Evolutionary conservation across 2,113 vertebrate genomes (phyloP).

Genomic region (Clinocottus analis): DNA sequence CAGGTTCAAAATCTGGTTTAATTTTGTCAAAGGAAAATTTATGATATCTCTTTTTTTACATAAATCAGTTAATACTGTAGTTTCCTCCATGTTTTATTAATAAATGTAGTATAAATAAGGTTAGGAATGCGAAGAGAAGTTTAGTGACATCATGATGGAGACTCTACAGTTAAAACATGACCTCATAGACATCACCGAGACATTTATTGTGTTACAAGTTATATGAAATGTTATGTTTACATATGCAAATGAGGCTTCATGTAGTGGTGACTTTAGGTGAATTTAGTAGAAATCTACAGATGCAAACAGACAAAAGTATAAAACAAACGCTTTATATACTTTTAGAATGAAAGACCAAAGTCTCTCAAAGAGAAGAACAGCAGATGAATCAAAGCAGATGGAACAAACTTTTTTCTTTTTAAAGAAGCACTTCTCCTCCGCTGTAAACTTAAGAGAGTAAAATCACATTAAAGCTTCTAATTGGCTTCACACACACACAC

Average conservation of each 20-base stretch:
- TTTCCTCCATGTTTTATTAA: too few relatives aligned
- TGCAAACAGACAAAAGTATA: neutral
- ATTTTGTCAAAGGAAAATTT: too few relatives aligned
- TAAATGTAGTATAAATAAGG: too few relatives aligned
- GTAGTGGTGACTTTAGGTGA: too few relatives aligned
- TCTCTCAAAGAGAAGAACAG: neutral
- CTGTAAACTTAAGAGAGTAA: constrained; percentile 10
- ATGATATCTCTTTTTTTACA: too few relatives aligned
- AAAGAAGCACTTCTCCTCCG: neutral
- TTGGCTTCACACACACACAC: constrained; percentile 27
- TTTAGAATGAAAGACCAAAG: neutral
- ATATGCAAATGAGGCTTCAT: neutral
- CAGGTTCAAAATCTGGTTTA: too few relatives aligned
- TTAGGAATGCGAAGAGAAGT: too few relatives aligned
- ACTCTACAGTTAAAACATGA: neutral
- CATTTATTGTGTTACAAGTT: neutral
- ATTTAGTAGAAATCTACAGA: too few relatives aligned
- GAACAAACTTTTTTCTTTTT: neutral
- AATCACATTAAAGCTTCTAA: constrained; percentile 53
- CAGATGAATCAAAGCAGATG: neutral
- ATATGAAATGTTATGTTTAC: neutral
- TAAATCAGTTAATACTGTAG: too few relatives aligned
- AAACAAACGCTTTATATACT: neutral
- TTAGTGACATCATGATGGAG: too few relatives aligned
- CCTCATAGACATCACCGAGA: neutral